Base-by-base conservation (phyloP, 2,797 vertebrate genomes). In the Podarcis siculus region DNA sequence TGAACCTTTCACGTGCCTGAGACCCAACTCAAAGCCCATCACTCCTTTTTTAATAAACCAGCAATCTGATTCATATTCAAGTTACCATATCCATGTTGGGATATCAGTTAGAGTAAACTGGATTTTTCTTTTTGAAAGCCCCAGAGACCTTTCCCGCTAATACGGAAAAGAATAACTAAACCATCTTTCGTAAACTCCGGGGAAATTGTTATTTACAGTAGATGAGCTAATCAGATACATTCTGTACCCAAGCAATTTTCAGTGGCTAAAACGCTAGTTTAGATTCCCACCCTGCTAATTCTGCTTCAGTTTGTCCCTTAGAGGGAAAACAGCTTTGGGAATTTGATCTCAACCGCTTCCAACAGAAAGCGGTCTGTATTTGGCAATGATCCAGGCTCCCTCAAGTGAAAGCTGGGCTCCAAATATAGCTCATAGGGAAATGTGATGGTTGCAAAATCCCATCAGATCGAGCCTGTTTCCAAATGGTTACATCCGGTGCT, bases 181-280 rank as follows among this genome's bases (percentile, higher is more conserved):
- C 1, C 1, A 30, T 30, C 2, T 90, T 76, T 86, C 27, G 7
- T n/a, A 67, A 71, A 81, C 15, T 30, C 21, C 42, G 61, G 10
- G n/a, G 76, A 23, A 19, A 27, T 32, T 58, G 76, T 66, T 61
- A 87, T 73, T 79, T 35, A 83, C n/a, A 72, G 37, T 2, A 49
- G 4, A 17, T 89, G 85, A 3, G 8, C 30, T 39, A 37, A 35
- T 39, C 88, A 93, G 79, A 85, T 77, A 69, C 85, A 45, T 27
- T 83, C 17, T 55, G 58, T 69, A 86, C 0, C 2, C 23, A 61
- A 89, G 67, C 9, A 89, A 0, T 88, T 72, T 86, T 92, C 86
- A 71, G 82, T 79, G 17, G 19, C 61, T 82, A 42, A 21, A 91
- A 12, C 27, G 21, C 1, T 61, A 92, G 2, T 30, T 94, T 91